These are phyloP conservation scores for Punctoribates punctum DNA, from an alignment of 2,888 invertebrate species.

Conservation along the genomic window DNA sequence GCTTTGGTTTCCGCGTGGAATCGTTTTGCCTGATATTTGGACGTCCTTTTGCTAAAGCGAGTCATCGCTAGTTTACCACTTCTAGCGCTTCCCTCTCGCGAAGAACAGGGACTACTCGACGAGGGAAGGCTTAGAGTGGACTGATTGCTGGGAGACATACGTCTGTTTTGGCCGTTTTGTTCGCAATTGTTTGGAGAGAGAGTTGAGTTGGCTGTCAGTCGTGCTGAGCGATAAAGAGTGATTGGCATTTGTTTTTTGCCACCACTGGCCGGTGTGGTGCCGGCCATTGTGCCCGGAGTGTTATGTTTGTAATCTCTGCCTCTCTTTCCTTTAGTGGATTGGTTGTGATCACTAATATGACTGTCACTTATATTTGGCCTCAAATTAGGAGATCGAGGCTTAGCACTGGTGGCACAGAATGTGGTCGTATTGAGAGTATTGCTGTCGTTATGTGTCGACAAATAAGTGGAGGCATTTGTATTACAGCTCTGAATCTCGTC, in stretches of 20 bases:
- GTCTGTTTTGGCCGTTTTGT: constrained; percentile 23
- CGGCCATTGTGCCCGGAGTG: background rate
- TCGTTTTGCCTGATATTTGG: constrained; percentile 79
- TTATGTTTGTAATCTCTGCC: constrained; percentile 53
- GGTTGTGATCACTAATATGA: constrained; percentile 35
- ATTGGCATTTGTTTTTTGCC: constrained; percentile 38
- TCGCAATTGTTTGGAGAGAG: constrained; percentile 15
- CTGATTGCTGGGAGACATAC: constrained; percentile 37
- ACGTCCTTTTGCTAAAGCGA: constrained; percentile 81
- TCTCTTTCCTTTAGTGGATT: background rate
- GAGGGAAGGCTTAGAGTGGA: constrained; percentile 35
- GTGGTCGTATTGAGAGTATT: constrained; percentile 18
- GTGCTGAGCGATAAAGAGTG: constrained; percentile 35
- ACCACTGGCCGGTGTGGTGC: background rate
- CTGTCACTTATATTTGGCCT: background rate
- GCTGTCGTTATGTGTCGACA: constrained; percentile 9
- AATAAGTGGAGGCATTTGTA: constrained; percentile 1
- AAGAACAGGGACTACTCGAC: constrained; percentile 41
- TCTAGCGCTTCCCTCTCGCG: constrained; percentile 41
- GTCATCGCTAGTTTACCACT: constrained; percentile 50
- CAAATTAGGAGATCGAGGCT: constrained; percentile 12
- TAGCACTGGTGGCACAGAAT: constrained; percentile 30
- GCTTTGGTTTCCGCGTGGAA: constrained; percentile 95
- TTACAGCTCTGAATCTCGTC: constrained; percentile 8
- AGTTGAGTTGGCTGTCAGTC: constrained; percentile 11